Evolutionary conservation across 1,140 invertebrate species (phyloP), one percentile per base, ranked within the genome.

Genomic region (Papilio machaon): DNA sequence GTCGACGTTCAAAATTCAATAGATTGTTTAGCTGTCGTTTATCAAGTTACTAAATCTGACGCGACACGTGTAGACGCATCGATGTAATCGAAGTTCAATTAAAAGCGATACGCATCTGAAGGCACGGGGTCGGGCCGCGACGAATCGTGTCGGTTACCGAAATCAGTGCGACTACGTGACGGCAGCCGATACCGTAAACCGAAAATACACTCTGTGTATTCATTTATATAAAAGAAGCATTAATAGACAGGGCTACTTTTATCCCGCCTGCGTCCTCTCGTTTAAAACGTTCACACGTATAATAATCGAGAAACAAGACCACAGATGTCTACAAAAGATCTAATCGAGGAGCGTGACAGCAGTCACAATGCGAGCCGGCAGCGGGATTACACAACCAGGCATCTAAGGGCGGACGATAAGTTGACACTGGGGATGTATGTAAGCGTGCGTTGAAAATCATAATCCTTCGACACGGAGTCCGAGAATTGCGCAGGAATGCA

Each of bases 401-500:
- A 77, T 86, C 81, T 83, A 83, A 87, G 85, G 86, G 74, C 85
- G 89, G 90, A 90, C 86, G 91, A 92, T 89, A 91, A 85, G 83
- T 88, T 90, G 91, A 91, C 89, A 89, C 87, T 85, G 84, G 85
- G 80, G 19, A 35, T 49, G 78, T 77, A 85, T 84, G 90, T 91
- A 87, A 88, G 89, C 87, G 87, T 81, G 80, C 80, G 83, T 87
- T 87, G 89, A 91, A 86, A 91, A 87, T 90, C 87, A 90, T 90
- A 91, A 91, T 89, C 87, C 82, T 82, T 86, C 83, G 78, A 81
- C 73, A 85, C 83, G 87, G 85, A 89, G 89, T 92, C 86, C 88
- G 91, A 88, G 90, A 92, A 92, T 91, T 91, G 86, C 84, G 88
- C 85, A 84, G 90, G 91, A 91, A 92, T 91, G 92, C 90, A 92